Conservation (phyloP, 1,140 invertebrate species). For the fruit fly (Drosophila melanogaster) region DNA sequence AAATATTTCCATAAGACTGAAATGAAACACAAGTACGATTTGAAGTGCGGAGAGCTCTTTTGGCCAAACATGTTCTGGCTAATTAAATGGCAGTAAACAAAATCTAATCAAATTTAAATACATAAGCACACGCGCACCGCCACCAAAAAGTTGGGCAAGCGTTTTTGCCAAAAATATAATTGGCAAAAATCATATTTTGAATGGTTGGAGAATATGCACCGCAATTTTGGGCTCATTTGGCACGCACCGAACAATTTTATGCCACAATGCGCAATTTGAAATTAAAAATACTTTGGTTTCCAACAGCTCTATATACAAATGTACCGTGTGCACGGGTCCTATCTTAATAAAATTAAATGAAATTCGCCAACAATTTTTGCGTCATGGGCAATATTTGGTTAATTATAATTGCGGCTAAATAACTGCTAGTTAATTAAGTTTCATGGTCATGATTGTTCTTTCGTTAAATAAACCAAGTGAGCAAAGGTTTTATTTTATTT, state of each 20-base stretch:
- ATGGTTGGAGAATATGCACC: constrained; percentile 10
- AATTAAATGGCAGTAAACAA: constrained; percentile 43
- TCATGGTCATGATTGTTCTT: constrained; percentile 15
- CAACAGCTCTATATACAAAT: constrained; percentile 26
- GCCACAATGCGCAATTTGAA: constrained; percentile 47
- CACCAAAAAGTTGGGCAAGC: constrained; percentile 23
- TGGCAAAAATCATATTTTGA: constrained; percentile 48
- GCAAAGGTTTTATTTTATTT: neutral
- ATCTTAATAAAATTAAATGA: constrained; percentile 53
- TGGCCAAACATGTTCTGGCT: constrained; percentile 20
- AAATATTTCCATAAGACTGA: neutral
- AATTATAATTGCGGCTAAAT: constrained; percentile 70
- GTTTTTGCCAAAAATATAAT: constrained; percentile 43
- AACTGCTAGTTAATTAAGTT: constrained; percentile 69
- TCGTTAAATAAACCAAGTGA: neutral
- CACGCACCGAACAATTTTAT: constrained; percentile 52
- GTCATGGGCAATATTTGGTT: constrained; percentile 36
- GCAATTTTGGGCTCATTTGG: constrained; percentile 54
- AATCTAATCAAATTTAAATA: constrained; percentile 43
- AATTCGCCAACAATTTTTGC: constrained; percentile 14
- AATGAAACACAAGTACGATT: constrained; percentile 3
- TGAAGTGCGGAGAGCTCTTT: neutral
- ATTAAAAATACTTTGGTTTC: constrained; percentile 44
- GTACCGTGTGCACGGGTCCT: neutral
- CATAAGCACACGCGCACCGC: constrained; percentile 6